phyloP scores from a whole-genome alignment of 2,888 invertebrate species.

The Plusia festucae region DNA sequence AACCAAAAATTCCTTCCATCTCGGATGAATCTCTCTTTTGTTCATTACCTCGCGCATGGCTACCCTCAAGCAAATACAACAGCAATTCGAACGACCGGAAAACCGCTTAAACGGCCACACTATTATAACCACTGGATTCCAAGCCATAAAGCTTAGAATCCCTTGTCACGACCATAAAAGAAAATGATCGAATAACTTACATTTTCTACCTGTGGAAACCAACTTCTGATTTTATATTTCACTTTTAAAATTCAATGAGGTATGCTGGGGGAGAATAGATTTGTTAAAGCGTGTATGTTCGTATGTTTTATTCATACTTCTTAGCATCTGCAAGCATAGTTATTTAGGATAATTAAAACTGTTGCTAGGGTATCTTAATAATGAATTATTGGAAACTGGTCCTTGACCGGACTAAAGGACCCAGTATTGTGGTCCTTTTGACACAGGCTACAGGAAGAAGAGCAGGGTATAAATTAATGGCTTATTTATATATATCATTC shows the following conservation, averaged over 20 bases:
- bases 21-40: slow-evolving; percentile 5
- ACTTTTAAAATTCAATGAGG: slow-evolving; percentile 38
- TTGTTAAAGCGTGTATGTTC: slow-evolving; percentile 27
- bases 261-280: slow-evolving; percentile 27
- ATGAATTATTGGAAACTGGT: neutral
- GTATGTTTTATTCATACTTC: slow-evolving; percentile 50
- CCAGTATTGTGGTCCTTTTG: neutral
- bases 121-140: neutral
- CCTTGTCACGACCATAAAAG: neutral
- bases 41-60: neutral
- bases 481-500: too few species aligned
- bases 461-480: neutral
- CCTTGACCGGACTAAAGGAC: neutral
- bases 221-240: slow-evolving; percentile 32
- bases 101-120: neutral
- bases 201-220: slow-evolving; percentile 20
- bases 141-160: neutral
- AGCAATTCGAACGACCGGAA: neutral
- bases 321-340: slow-evolving; percentile 1
- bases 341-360: neutral
- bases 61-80: slow-evolving; percentile 2
- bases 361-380: neutral
- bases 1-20: neutral
- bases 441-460: neutral
- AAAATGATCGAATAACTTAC: slow-evolving; percentile 8